These are phyloP conservation scores for Selenia dentaria DNA, from an alignment of 2,888 invertebrate species.

Conservation along the genomic window DNA sequence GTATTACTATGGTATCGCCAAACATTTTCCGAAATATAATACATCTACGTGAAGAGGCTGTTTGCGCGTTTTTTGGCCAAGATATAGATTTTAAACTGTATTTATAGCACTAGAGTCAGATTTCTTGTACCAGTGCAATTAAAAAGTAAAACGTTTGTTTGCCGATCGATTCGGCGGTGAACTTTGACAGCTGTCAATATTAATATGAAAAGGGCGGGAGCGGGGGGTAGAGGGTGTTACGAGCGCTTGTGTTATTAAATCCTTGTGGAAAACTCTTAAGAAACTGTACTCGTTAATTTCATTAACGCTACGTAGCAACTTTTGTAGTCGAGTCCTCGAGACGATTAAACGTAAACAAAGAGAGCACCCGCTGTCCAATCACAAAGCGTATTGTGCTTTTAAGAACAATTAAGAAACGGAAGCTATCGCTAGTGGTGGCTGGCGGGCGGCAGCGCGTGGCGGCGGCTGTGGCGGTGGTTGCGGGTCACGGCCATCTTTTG, in stretches of 20 bases:
- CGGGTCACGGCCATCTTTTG: slow-evolving; percentile 37
- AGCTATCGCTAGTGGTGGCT: slow-evolving; percentile 25
- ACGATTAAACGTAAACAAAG: slow-evolving; percentile 34
- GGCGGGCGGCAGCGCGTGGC: not conserved
- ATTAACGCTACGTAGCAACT: slow-evolving; percentile 22
- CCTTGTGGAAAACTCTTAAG: not conserved
- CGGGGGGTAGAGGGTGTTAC: too few relatives aligned
- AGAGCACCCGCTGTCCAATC: slow-evolving; percentile 29
- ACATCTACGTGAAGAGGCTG: too few relatives aligned
- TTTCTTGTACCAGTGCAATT: slow-evolving; percentile 10
- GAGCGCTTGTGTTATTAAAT: not conserved
- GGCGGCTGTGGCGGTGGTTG: too few relatives aligned
- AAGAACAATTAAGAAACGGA: slow-evolving; percentile 28
- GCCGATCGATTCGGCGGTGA: slow-evolving; percentile 20
- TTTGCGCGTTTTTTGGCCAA: too few relatives aligned
- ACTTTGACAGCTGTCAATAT: slow-evolving; percentile 26
- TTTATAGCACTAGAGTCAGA: too few relatives aligned
- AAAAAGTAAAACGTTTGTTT: slow-evolving; percentile 9
- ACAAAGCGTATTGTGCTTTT: slow-evolving; percentile 34
- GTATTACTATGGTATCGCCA: slow-evolving; percentile 1
- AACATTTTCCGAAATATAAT: not conserved
- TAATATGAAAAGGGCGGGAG: slow-evolving; percentile 3
- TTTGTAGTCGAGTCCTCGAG: slow-evolving; percentile 15
- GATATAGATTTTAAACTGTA: too few relatives aligned
- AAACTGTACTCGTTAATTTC: slow-evolving; percentile 3